Conservation (phyloP, 2,113 vertebrate genomes). For the Limanda limanda region DNA sequence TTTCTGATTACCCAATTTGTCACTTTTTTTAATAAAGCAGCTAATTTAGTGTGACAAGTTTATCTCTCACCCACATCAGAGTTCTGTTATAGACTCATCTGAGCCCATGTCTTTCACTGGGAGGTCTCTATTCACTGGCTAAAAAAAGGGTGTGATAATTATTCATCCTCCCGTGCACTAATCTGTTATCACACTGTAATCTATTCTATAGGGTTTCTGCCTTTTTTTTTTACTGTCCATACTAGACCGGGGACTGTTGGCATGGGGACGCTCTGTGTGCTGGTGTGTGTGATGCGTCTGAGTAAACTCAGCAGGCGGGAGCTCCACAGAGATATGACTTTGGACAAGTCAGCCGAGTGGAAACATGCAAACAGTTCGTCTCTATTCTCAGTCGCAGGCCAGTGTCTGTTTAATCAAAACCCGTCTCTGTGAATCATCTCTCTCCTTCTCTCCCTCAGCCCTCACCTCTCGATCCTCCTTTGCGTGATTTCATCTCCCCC, state of each 20-base stretch:
- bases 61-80: background rate
- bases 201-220: slow-evolving; percentile 13
- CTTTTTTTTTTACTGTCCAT: slow-evolving; percentile 25
- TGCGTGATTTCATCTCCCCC: slow-evolving; percentile 22
- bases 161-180: background rate
- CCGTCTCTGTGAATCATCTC: background rate
- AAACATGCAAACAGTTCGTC: slow-evolving; percentile 48
- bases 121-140: background rate
- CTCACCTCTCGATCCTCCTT: slow-evolving; percentile 39
- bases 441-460: slow-evolving; percentile 42
- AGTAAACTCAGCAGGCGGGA: slow-evolving; percentile 48
- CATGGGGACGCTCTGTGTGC: slow-evolving; percentile 46
- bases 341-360: slow-evolving; percentile 45
- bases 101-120: background rate
- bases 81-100: background rate
- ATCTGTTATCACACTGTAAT: slow-evolving; percentile 1
- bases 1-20: background rate
- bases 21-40: background rate
- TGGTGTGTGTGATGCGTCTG: slow-evolving; percentile 60
- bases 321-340: slow-evolving; percentile 37
- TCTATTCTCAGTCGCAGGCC: slow-evolving; percentile 25
- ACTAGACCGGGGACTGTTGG: slow-evolving; percentile 45
- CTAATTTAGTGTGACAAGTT: background rate
- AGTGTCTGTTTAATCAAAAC: slow-evolving; percentile 49
- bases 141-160: background rate